Evolutionary conservation across 2,797 vertebrate species (phyloP).

Genomic region (Malurus leucopterus): DNA sequence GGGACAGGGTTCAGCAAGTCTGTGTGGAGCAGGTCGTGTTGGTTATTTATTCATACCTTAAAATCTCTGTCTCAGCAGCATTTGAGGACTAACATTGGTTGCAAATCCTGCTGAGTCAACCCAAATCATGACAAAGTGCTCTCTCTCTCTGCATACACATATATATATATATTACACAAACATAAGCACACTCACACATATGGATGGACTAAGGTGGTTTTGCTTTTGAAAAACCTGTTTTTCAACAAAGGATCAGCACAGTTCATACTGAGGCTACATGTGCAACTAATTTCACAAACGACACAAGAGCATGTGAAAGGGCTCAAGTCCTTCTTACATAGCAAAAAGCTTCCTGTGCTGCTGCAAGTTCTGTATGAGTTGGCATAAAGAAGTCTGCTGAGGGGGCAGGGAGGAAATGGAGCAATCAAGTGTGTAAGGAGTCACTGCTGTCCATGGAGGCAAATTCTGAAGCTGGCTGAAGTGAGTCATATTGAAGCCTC

Average conservation of each 20-base stretch:
- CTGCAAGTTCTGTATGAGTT: background rate
- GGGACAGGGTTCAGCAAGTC: background rate
- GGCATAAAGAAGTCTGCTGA: background rate
- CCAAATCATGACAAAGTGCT: conserved; percentile 8
- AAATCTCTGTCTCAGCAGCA: background rate
- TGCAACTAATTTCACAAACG: conserved; percentile 23
- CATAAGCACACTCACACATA: background rate
- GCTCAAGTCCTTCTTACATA: background rate
- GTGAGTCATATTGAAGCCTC: conserved; percentile 11
- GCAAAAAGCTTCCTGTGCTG: conserved; percentile 32
- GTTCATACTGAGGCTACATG: conserved; percentile 28
- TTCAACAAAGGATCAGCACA: conserved; percentile 26
- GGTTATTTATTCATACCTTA: background rate
- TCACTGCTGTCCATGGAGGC: conserved; percentile 6
- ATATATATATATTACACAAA: background rate
- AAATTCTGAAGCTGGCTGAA: conserved; percentile 9
- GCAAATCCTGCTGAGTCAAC: background rate
- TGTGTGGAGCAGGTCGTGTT: background rate
- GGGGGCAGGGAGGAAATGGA: conserved; percentile 45
- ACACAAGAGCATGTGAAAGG: conserved; percentile 1
- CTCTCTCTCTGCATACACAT: background rate
- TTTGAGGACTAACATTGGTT: background rate
- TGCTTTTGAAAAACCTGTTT: conserved; percentile 44
- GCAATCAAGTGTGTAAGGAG: conserved; percentile 46
- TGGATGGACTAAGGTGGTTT: background rate